Evolutionary conservation across 64 coral and sea anemone genomes (phyloP).

Genomic region (Pachyseris speciosa): DNA sequence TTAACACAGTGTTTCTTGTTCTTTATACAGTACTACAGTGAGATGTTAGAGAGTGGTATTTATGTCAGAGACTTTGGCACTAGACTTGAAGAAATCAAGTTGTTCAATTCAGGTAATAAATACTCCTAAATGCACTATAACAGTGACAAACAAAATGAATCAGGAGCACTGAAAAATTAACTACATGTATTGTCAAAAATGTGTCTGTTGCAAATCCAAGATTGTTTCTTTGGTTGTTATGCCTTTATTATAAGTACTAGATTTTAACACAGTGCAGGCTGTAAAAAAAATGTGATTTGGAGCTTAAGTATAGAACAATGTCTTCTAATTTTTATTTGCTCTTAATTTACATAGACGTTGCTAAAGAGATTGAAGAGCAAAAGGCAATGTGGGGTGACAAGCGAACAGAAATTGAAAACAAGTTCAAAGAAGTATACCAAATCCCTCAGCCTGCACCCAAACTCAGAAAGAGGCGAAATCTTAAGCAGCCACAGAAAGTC

Average conservation of each 20-base stretch:
- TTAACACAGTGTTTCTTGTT: not conserved
- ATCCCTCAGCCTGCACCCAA: not conserved
- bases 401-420: not conserved
- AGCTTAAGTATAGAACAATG: not conserved
- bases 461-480: not conserved
- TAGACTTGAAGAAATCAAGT: not conserved
- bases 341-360: conserved; percentile 2
- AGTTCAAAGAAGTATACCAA: not conserved
- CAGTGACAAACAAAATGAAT: not conserved
- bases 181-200: not conserved
- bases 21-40: conserved; percentile 12
- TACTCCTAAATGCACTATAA: not conserved
- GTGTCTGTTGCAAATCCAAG: not conserved
- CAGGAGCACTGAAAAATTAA: not conserved
- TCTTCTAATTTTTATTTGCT: not conserved
- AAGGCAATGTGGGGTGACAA: not conserved
- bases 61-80: not conserved
- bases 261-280: too few relatives aligned
- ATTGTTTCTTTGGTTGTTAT: too few relatives aligned
- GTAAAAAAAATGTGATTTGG: not conserved
- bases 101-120: not conserved
- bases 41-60: conserved; percentile 25
- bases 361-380: not conserved
- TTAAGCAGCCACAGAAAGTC: not conserved
- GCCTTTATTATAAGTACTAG: too few relatives aligned